phyloP scores from a whole-genome alignment of 2,888 invertebrate species.

The Colletes collaris region DNA sequence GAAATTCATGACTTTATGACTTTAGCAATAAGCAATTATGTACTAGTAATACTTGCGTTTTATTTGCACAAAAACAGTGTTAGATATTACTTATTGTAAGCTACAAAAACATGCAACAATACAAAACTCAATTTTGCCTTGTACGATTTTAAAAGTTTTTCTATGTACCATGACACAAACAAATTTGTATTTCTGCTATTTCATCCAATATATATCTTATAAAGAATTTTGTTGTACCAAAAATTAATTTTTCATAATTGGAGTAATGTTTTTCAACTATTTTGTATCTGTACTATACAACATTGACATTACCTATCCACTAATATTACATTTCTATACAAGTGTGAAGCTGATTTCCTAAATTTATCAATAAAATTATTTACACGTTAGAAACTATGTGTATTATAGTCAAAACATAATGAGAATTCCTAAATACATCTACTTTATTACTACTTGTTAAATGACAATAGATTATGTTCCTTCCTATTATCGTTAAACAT shows the following conservation, averaged over 20 bases:
- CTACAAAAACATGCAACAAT: constrained; percentile 32
- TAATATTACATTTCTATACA: not conserved
- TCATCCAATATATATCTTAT: not conserved
- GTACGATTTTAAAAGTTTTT: not conserved
- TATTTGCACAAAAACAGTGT: not conserved
- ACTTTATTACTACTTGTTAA: not conserved
- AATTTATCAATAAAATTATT: not conserved
- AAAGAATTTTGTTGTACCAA: constrained; percentile 7
- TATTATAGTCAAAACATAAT: constrained; percentile 1
- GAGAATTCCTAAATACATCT: not conserved
- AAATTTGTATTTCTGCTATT: not conserved
- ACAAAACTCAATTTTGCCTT: constrained; percentile 26
- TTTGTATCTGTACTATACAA: not conserved
- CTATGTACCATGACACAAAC: not conserved
- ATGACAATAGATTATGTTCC: not conserved
- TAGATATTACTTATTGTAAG: constrained; percentile 18
- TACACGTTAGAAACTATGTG: not conserved
- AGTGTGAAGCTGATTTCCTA: not conserved
- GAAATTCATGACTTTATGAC: not conserved
- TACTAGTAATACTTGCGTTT: not conserved
- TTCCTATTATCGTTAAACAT: not conserved
- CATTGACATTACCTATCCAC: not conserved
- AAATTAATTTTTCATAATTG: not conserved
- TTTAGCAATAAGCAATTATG: not conserved
- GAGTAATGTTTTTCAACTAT: not conserved